Conservation (phyloP, 2,888 invertebrate genomes). For the Agrenia bidenticulata region DNA sequence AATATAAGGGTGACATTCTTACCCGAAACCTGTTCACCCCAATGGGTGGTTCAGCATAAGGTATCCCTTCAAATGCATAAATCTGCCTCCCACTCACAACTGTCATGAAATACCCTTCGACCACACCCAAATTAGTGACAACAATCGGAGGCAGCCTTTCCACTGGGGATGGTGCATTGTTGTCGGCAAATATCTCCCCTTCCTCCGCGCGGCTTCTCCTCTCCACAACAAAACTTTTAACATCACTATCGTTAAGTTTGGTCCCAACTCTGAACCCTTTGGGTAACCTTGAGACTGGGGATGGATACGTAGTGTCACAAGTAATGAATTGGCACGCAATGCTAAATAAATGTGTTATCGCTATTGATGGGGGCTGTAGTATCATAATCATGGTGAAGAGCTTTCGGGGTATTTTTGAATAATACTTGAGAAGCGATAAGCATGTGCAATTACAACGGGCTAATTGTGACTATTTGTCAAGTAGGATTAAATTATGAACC, state of each 20-base stretch:
- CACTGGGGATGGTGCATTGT: not conserved
- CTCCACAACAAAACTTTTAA: not conserved
- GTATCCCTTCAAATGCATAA: slow-evolving; percentile 46
- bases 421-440: too few relatives aligned
- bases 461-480: too few relatives aligned
- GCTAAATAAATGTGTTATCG: not conserved
- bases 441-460: too few relatives aligned
- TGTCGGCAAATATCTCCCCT: not conserved
- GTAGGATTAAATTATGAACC: too few relatives aligned
- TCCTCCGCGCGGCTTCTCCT: not conserved
- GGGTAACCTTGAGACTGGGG: slow-evolving; percentile 1
- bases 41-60: slow-evolving; percentile 36
- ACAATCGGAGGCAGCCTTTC: slow-evolving; percentile 24
- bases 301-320: not conserved
- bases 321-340: not conserved
- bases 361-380: not conserved
- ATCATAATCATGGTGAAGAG: too few relatives aligned
- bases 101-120: slow-evolving; percentile 41
- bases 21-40: slow-evolving; percentile 28
- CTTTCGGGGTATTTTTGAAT: too few relatives aligned
- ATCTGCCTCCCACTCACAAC: slow-evolving; percentile 34
- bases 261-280: not conserved
- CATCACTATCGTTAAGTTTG: not conserved
- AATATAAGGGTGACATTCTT: not conserved
- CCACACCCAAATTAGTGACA: slow-evolving; percentile 19